phyloP scores from a whole-genome alignment of 1,140 invertebrate genomes.

The Archivesica marissinica region DNA sequence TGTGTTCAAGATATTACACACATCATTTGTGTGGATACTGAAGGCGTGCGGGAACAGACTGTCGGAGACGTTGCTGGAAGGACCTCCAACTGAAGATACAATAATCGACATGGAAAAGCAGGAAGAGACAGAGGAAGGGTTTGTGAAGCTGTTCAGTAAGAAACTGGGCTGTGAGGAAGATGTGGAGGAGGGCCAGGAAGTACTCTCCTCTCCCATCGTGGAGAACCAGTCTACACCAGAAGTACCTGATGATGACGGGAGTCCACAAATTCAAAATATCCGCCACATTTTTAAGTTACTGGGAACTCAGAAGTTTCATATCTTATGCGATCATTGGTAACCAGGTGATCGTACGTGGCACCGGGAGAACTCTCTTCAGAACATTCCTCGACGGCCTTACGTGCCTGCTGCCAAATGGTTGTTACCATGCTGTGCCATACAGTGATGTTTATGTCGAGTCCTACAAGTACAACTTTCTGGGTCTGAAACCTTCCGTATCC shows the following conservation, averaged over 20 bases:
- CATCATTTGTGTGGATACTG: conserved; percentile 84
- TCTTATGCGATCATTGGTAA: conserved; percentile 84
- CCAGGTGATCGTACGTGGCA: conserved; percentile 83
- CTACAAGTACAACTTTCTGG: conserved; percentile 84
- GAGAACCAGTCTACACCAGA: conserved; percentile 38
- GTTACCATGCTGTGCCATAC: conserved; percentile 79
- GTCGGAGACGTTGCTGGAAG: conserved; percentile 84
- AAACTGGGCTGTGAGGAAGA: conserved; percentile 64
- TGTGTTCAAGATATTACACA: conserved; percentile 82
- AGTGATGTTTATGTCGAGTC: conserved; percentile 83
- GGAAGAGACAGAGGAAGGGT: conserved; percentile 85
- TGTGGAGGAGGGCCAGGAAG: conserved; percentile 54
- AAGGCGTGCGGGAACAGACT: conserved; percentile 83
- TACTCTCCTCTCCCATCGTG: conserved; percentile 33
- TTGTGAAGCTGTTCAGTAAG: conserved; percentile 81
- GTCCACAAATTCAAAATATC: conserved; percentile 69
- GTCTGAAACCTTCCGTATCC: conserved; percentile 72
- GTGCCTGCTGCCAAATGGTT: conserved; percentile 82
- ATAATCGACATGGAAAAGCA: conserved; percentile 84
- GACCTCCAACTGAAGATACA: conserved; percentile 84
- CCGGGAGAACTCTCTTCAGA: conserved; percentile 71
- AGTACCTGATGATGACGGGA: conserved; percentile 49
- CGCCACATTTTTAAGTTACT: conserved; percentile 79
- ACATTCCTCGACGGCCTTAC: conserved; percentile 82
- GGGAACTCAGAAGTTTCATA: conserved; percentile 82